A percentile compares a stretch with the other conserved stretches of the same genome.
These are phyloP conservation scores for Lepus timidus DNA, from an alignment of 2,113 vertebrate genomes.

Conservation along the genomic window DNA sequence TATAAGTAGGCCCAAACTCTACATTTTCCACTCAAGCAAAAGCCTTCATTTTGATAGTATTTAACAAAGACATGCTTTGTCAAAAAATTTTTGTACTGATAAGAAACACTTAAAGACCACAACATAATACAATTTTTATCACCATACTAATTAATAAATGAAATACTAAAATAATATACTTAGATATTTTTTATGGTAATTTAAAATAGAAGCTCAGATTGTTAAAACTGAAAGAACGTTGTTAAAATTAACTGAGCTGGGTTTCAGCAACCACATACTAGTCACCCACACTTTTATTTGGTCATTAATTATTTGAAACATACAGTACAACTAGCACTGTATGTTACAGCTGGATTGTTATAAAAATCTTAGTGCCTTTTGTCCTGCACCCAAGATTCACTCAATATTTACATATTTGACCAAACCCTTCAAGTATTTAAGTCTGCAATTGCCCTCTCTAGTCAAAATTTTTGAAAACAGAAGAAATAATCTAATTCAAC, in stretches of 20 bases:
- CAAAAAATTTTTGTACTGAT: background rate
- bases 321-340: background rate
- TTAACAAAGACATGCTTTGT: background rate
- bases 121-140: background rate
- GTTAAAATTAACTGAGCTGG: background rate
- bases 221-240: background rate
- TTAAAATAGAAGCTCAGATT: conserved; percentile 26
- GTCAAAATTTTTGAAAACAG: conserved; percentile 16
- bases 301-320: conserved; percentile 17
- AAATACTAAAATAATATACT: background rate
- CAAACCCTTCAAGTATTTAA: background rate
- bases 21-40: background rate
- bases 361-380: background rate
- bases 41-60: background rate
- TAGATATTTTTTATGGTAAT: background rate
- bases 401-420: background rate
- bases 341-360: background rate
- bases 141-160: background rate
- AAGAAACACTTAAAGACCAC: background rate
- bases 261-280: background rate
- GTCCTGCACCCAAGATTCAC: background rate
- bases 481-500: conserved; percentile 56
- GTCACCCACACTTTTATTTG: background rate
- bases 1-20: background rate
- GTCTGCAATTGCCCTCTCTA: background rate